A percentile compares a stretch with the other conserved stretches of the same genome.
Conservation (phyloP, 2,888 invertebrate species). For the Mystacides longicornis region DNA sequence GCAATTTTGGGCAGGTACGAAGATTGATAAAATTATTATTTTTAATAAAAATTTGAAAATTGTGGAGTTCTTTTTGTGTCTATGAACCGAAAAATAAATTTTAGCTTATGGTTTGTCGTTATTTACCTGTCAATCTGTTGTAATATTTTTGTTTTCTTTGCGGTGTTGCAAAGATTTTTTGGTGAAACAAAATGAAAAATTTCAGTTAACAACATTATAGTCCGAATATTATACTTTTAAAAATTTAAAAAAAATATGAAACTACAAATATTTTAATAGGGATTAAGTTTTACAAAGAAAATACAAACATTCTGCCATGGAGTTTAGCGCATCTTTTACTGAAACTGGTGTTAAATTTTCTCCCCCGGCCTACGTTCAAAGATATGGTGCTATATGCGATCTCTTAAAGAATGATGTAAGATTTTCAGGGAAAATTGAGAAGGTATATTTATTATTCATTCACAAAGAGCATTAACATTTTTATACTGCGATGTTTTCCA, state of each 20-base stretch:
- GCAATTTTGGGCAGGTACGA: too few relatives aligned
- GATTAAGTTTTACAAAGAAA: too few relatives aligned
- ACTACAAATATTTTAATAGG: too few relatives aligned
- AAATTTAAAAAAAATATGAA: too few relatives aligned
- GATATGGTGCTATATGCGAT: slow-evolving; percentile 59
- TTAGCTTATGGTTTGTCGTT: background rate
- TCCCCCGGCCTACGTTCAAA: slow-evolving; percentile 72
- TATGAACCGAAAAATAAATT: background rate
- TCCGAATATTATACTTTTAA: too few relatives aligned
- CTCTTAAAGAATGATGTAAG: slow-evolving; percentile 49
- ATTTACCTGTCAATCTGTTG: slow-evolving; percentile 2
- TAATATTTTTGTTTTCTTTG: slow-evolving; percentile 13
- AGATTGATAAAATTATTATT: too few relatives aligned
- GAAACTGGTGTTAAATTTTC: slow-evolving; percentile 51
- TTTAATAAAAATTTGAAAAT: too few relatives aligned
- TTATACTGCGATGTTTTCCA: background rate
- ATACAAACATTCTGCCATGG: too few relatives aligned
- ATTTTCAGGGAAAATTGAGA: slow-evolving; percentile 54
- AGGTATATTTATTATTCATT: slow-evolving; percentile 38
- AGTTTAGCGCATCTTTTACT: slow-evolving; percentile 6
- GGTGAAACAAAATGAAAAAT: too few relatives aligned
- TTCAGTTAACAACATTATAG: too few relatives aligned
- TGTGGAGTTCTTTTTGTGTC: too few relatives aligned
- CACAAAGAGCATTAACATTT: background rate
- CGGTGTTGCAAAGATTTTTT: too few relatives aligned